phyloP scores from a whole-genome alignment of 2,113 vertebrate species.

The Python bivittatus region DNA sequence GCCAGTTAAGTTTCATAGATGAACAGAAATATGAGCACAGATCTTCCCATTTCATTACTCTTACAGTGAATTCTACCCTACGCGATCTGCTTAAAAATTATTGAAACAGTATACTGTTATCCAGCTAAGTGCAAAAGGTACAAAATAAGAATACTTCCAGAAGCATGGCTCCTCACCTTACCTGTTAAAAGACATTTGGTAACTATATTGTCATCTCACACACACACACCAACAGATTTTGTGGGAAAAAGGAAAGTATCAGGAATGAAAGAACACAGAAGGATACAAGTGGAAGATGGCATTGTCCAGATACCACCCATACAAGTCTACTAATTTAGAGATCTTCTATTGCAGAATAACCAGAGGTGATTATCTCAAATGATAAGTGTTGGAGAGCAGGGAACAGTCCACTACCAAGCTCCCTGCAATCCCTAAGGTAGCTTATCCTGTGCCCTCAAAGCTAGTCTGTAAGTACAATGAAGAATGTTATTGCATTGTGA shows the following conservation, averaged over 20 bases:
- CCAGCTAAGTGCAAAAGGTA: neutral
- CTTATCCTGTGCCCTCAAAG: neutral
- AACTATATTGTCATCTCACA: neutral
- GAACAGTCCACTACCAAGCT: neutral
- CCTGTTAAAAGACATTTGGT: neutral
- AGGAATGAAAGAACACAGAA: neutral
- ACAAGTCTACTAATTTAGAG: neutral
- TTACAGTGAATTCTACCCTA: neutral
- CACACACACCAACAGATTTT: neutral
- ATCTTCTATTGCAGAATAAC: neutral
- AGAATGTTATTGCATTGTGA: neutral
- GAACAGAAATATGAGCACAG: neutral
- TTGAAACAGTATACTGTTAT: neutral
- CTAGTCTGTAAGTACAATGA: neutral
- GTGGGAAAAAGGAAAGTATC: neutral
- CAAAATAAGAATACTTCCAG: neutral
- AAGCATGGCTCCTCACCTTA: neutral
- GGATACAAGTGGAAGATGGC: neutral
- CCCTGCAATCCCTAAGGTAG: neutral
- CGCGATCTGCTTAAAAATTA: neutral
- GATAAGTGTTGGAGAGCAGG: neutral
- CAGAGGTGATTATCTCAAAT: neutral
- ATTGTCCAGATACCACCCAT: neutral
- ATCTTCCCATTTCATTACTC: neutral
- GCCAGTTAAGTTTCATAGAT: neutral